Percentiles rank a stretch among this genome's conserved stretches.
Conservation (phyloP, 64 coral and sea anemone genomes). For the Catalaphyllia jardinei region DNA sequence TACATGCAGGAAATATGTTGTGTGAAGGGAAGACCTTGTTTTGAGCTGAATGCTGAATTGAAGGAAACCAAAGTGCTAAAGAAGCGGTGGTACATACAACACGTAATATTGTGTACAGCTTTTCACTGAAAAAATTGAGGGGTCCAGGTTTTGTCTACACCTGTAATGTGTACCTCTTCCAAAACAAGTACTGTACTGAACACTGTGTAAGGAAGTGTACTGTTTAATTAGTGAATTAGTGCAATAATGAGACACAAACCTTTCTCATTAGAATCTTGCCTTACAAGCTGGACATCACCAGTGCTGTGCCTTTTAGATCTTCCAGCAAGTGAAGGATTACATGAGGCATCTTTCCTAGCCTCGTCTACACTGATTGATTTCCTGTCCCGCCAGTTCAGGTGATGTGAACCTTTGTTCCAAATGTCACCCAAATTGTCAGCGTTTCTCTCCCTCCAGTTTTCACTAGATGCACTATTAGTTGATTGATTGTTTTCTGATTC, state of each 20-base stretch:
- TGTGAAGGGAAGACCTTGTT: too few species aligned
- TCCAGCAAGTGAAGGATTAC: background rate
- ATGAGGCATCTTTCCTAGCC: background rate
- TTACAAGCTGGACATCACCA: constrained; percentile 17
- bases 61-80: too few species aligned
- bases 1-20: too few species aligned
- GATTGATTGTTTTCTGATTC: background rate
- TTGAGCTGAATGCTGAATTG: too few species aligned
- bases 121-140: too few species aligned
- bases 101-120: too few species aligned
- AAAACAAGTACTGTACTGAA: too few species aligned
- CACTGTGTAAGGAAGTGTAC: too few species aligned
- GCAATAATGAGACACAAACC: constrained; percentile 1
- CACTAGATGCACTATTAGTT: background rate
- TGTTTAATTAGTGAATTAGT: too few species aligned
- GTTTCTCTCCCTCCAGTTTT: constrained; percentile 14
- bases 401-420: background rate
- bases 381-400: constrained; percentile 16
- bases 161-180: too few species aligned
- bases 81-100: too few species aligned
- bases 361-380: constrained; percentile 37
- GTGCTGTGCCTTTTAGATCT: background rate
- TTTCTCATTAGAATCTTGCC: constrained; percentile 22
- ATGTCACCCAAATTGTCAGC: background rate
- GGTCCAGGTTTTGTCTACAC: too few species aligned